phyloP scores from a whole-genome alignment of 2,888 invertebrate genomes.

The Erebia aethiops region DNA sequence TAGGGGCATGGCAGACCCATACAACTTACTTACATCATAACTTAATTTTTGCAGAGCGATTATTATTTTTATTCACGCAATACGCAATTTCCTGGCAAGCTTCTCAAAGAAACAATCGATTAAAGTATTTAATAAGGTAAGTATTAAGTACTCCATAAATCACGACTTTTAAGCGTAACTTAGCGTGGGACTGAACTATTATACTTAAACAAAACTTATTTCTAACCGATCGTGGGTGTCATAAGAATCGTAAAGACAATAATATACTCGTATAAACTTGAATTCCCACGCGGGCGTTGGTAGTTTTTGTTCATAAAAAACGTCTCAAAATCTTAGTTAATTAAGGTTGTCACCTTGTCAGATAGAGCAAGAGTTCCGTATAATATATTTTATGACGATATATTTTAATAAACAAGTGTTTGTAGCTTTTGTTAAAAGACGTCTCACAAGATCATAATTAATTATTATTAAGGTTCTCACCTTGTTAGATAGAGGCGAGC shows the following conservation, averaged over 20 bases:
- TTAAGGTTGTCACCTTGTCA: conserved; percentile 20
- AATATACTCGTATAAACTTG: conserved; percentile 25
- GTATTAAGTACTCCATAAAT: conserved; percentile 15
- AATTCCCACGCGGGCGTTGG: conserved; percentile 27
- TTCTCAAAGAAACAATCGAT: not conserved
- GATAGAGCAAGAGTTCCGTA: not conserved
- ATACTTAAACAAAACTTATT: conserved; percentile 25
- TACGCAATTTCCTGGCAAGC: conserved; percentile 1
- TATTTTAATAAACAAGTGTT: not conserved
- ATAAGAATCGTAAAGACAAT: conserved; percentile 32
- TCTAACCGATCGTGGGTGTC: conserved; percentile 30
- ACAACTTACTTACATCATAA: too few relatives aligned
- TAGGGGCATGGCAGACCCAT: too few relatives aligned
- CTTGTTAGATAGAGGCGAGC: not conserved
- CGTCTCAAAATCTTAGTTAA: conserved; percentile 13
- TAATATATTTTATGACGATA: too few relatives aligned
- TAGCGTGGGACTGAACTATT: conserved; percentile 17
- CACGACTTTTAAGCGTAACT: not conserved
- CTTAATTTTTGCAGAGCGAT: too few relatives aligned
- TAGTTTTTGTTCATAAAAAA: conserved; percentile 12
- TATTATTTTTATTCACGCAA: not conserved
- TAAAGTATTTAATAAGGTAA: not conserved
- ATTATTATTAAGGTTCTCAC: conserved; percentile 27
- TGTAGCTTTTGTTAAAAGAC: conserved; percentile 8
- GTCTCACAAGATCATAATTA: conserved; percentile 16